phyloP scores from a whole-genome alignment of 2,888 invertebrate species.

The Xestia sexstrigata region DNA sequence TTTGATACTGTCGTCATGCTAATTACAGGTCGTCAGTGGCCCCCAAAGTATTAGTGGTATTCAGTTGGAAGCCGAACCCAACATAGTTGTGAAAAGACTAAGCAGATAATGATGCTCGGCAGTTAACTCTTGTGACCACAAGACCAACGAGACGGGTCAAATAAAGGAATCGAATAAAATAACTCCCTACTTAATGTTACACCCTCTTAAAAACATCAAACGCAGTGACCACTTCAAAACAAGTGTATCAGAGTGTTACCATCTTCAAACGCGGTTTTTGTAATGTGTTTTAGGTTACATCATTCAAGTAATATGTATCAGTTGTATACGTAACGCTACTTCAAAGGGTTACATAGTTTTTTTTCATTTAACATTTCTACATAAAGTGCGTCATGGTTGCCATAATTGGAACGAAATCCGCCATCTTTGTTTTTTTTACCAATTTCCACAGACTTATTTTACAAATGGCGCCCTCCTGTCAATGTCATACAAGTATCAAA shows the following conservation, averaged over 20 bases:
- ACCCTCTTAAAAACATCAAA: conserved; percentile 38
- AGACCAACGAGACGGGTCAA: not conserved
- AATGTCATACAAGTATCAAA: not conserved
- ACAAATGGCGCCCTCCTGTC: not conserved
- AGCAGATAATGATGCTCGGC: not conserved
- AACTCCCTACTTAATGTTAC: not conserved
- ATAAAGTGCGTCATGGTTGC: not conserved
- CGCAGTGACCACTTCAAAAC: conserved; percentile 41
- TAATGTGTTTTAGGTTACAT: conserved; percentile 11
- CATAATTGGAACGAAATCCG: not conserved
- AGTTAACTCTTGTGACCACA: not conserved
- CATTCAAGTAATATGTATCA: not conserved
- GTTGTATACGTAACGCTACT: not conserved
- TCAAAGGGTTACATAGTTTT: not conserved
- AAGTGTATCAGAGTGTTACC: conserved; percentile 25
- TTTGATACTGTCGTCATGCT: too few relatives aligned
- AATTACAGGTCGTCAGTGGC: too few relatives aligned
- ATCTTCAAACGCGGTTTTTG: conserved; percentile 43
- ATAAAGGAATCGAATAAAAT: not conserved
- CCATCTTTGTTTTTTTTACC: not conserved
- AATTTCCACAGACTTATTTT: not conserved
- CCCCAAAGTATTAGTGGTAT: too few relatives aligned
- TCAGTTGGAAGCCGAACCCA: too few relatives aligned
- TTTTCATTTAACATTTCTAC: not conserved
- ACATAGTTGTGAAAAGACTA: too few relatives aligned